phyloP scores from a whole-genome alignment of 1,140 invertebrate genomes.

The Calephelis virginiensis region DNA sequence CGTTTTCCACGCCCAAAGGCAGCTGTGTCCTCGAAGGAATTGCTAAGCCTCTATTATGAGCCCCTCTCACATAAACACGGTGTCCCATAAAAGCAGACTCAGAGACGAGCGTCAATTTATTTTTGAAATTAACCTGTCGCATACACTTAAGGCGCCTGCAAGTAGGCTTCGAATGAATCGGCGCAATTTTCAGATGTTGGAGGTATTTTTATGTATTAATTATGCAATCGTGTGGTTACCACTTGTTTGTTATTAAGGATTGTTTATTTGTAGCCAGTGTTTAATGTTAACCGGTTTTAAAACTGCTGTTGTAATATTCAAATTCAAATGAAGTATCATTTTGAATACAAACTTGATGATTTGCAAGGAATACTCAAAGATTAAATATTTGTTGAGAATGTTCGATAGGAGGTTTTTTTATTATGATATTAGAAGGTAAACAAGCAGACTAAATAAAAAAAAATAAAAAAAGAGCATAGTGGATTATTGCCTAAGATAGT shows the following conservation, averaged over 20 bases:
- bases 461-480: too few species aligned
- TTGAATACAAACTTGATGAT: too few species aligned
- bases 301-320: not conserved
- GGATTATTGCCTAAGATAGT: too few species aligned
- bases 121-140: conserved; percentile 71
- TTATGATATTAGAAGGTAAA: too few species aligned
- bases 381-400: too few species aligned
- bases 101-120: conserved; percentile 61
- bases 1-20: conserved; percentile 53
- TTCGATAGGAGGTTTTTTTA: too few species aligned
- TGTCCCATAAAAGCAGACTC: conserved; percentile 54
- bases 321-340: not conserved
- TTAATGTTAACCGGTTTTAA: conserved; percentile 1
- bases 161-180: conserved; percentile 51
- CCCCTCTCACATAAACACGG: conserved; percentile 51
- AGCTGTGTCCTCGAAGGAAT: conserved; percentile 50
- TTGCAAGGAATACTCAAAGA: too few species aligned
- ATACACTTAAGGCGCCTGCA: conserved; percentile 51
- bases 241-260: conserved; percentile 26
- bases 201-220: conserved; percentile 50
- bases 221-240: conserved; percentile 30
- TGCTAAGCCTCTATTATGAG: conserved; percentile 57
- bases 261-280: not conserved
- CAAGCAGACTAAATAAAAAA: too few species aligned
- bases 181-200: conserved; percentile 54